phyloP scores from a whole-genome alignment of 1,140 invertebrate genomes.

The Cataglyphis hispanica region DNA sequence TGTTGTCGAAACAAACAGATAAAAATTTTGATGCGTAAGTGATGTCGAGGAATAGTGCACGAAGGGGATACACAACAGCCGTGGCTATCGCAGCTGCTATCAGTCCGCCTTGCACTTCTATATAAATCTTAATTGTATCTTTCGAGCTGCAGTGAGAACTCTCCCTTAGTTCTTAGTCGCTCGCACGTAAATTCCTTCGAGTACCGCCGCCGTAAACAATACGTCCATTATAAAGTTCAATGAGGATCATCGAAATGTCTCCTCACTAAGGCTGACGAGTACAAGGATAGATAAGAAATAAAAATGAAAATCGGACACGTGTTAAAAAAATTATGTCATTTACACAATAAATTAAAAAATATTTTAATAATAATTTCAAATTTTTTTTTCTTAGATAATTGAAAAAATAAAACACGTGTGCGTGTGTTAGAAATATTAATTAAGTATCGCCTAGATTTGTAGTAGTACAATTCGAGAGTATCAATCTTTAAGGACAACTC shows the following conservation, averaged over 20 bases:
- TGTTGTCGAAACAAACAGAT: constrained; percentile 42
- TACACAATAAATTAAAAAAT: neutral
- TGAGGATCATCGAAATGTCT: constrained; percentile 42
- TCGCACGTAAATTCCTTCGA: constrained; percentile 56
- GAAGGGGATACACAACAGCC: constrained; percentile 41
- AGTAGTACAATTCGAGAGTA: constrained; percentile 10
- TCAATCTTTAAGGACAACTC: constrained; percentile 44
- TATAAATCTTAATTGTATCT: constrained; percentile 75
- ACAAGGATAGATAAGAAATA: neutral
- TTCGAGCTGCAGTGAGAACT: constrained; percentile 58
- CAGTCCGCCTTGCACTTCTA: constrained; percentile 52
- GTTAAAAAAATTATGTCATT: neutral
- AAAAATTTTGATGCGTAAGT: constrained; percentile 55
- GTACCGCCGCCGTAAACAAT: constrained; percentile 48
- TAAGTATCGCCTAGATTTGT: constrained; percentile 12
- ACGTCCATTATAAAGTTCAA: constrained; percentile 36
- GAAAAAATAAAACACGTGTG: no score
- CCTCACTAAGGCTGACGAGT: neutral
- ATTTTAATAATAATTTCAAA: no score
- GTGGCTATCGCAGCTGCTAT: constrained; percentile 52
- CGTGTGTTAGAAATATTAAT: neutral
- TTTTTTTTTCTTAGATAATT: neutral
- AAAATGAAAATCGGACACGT: neutral
- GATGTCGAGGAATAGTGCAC: constrained; percentile 42
- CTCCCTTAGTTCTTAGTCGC: constrained; percentile 36